Base-by-base conservation (phyloP, 2,113 vertebrate genomes). In the Sebastes schlegelii region DNA sequence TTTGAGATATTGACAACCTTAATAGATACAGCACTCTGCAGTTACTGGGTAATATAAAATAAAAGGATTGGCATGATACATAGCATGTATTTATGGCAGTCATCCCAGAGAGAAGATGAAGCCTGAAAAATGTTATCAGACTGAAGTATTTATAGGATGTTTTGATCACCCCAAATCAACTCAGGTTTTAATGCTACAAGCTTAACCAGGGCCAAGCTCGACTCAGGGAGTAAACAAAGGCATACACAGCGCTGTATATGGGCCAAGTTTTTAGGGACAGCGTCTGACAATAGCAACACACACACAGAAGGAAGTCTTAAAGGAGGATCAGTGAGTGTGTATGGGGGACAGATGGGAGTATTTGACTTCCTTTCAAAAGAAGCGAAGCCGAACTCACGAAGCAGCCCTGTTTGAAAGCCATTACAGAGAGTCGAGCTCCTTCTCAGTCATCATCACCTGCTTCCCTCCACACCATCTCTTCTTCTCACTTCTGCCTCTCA, bases 311-410 rank as follows among this genome's bases (percentile, higher is more conserved):
- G 79, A 80, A 71, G 85, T 58, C 82, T 91, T 88, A 91, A 57
- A 54, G 79, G 48, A 68, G 82, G 89, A 92, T 91, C 89, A 87
- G 69, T 70, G 57, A 88, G 88, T 86, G 71, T 84, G 73, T 84
- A 83, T 81, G 78, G 54, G 69, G 77, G 73, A 86, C 92, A 94
- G 90, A 94, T 92, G 93, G 88, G 77, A 80, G 85, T 80, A 92
- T 93, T 86, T 86, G 61, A 89, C 69, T 89, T 75, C 52, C 45
- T 55, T 70, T 91, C 79, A 65, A 74, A 74, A 65, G 70, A 67
- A 78, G 61, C 52, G 76, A 26, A 80, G 58, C 73, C 72, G 10
- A 88, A 80, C 71, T 85, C 77, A 79, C 34, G 6, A 72, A 64
- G 79, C 83, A 74, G 79, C 67, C 67, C 61, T 49, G 68, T 83